Evolutionary conservation across 2,888 invertebrate species (phyloP).

Genomic region (Orgyia antiqua): DNA sequence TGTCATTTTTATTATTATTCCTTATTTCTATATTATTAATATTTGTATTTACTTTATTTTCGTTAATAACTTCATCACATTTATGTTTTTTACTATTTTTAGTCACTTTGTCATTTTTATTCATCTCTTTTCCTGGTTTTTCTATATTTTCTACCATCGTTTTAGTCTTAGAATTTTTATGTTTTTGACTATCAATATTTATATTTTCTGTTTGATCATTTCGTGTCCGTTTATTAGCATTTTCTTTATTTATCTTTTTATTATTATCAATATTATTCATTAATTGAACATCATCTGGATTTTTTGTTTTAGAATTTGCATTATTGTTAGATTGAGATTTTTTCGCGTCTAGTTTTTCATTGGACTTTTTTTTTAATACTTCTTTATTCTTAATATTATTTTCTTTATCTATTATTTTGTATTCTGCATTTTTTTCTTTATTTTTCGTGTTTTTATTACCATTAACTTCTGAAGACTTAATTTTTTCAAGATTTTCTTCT

Average conservation of each 20-base stretch:
- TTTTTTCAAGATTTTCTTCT: no score
- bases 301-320: neutral
- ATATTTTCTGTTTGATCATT: constrained; percentile 8
- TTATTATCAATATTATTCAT: neutral
- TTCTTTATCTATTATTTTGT: neutral
- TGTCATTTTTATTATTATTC: constrained; percentile 13
- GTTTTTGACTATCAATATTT: constrained; percentile 4
- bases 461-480: no score
- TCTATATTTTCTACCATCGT: neutral
- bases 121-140: neutral
- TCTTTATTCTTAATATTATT: neutral
- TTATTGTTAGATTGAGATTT: neutral
- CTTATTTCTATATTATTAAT: constrained; percentile 5
- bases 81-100: neutral
- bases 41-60: no score
- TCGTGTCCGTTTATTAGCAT: no score
- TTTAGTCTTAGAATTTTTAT: neutral
- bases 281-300: neutral
- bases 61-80: no score
- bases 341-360: neutral
- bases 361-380: neutral
- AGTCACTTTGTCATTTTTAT: neutral
- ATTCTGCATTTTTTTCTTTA: neutral
- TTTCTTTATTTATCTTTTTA: constrained; percentile 13
- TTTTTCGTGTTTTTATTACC: neutral